A percentile compares a stretch with the other conserved stretches of the same genome.
Conservation (phyloP, 1,140 invertebrate species). For the Drosophila pseudoananassae region DNA sequence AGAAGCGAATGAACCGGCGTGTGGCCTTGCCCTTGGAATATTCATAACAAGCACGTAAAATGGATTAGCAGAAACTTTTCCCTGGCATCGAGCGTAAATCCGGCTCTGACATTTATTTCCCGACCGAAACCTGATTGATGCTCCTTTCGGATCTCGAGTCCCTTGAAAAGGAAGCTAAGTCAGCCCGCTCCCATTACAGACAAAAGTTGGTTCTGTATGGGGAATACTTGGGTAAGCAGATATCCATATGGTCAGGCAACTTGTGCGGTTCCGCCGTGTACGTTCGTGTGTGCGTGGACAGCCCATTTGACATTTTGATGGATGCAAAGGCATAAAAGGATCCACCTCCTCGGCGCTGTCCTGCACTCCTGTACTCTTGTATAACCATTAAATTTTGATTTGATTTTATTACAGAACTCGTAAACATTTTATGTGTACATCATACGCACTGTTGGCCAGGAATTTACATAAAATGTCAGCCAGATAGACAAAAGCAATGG, state of each 20-base stretch:
- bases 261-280: slow-evolving; percentile 3
- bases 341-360: slow-evolving; percentile 5
- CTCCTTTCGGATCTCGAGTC: not conserved
- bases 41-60: slow-evolving; percentile 47
- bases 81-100: slow-evolving; percentile 27
- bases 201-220: slow-evolving; percentile 1
- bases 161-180: slow-evolving; percentile 4
- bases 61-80: slow-evolving; percentile 42
- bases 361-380: slow-evolving; percentile 17
- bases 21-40: slow-evolving; percentile 38
- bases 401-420: slow-evolving; percentile 76
- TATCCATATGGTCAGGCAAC: slow-evolving; percentile 30
- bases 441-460: slow-evolving; percentile 67
- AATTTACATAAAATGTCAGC: slow-evolving; percentile 59
- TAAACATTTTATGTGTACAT: slow-evolving; percentile 77
- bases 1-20: slow-evolving; percentile 26
- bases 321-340: slow-evolving; percentile 63
- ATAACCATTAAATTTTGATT: slow-evolving; percentile 75
- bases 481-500: slow-evolving; percentile 47
- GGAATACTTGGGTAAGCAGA: not conserved
- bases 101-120: slow-evolving; percentile 13
- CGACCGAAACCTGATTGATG: slow-evolving; percentile 43
- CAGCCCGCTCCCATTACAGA: slow-evolving; percentile 1
- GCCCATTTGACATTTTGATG: slow-evolving; percentile 80
- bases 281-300: slow-evolving; percentile 61